Evolutionary conservation across 2,888 invertebrate genomes (phyloP), one percentile per base, ranked within the genome.

Genomic region (Micoletzkya japonica): DNA sequence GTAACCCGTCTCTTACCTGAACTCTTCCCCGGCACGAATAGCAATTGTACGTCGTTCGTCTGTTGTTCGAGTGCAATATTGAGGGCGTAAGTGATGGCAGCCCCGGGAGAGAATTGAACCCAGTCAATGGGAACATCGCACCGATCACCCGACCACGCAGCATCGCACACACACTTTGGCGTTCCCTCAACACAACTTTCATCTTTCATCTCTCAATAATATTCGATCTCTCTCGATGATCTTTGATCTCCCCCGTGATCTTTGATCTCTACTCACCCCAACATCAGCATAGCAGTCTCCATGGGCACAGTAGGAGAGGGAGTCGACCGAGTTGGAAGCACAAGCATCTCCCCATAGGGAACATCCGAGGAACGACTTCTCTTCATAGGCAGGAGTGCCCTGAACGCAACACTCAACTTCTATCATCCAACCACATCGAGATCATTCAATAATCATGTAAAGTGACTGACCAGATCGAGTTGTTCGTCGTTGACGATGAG

Each of bases 291-390:
- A 79, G 66, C 85, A 85, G 67, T 83, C 81, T 57, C 85, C 85
- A 59, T 85, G 79, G 24, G 81, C 72, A 69, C 82, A 81, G 68
- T 76, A 79, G 49, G 74, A 76, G 7, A 76, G 61, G 2, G 74
- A 70, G 0, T 92, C 93, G 26, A 92, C 90, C 78, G 93, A 93
- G 58, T 93, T 92, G 77, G 85, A 86, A 73, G 92, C 91, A 86
- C 96, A 95, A 52, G 92, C 90, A 83, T 94, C 93, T 83, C 96
- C 95, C 17, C 95, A 93, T 85, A 93, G 93, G 0, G 93, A 92
- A 86, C 97, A 98, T 3, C 95, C 95, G 1, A 67, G 68, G 39
- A 76, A 72, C 20, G 76, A 75, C 36, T 76, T 73, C 54, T 72
- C 63, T 6, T 59, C 39, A 10, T 64, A 88, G 0, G 95, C 95